Percentiles rank a stretch among this genome's conserved stretches.
Conservation (phyloP, 2,113 vertebrate genomes). For the Noturus placidus region DNA sequence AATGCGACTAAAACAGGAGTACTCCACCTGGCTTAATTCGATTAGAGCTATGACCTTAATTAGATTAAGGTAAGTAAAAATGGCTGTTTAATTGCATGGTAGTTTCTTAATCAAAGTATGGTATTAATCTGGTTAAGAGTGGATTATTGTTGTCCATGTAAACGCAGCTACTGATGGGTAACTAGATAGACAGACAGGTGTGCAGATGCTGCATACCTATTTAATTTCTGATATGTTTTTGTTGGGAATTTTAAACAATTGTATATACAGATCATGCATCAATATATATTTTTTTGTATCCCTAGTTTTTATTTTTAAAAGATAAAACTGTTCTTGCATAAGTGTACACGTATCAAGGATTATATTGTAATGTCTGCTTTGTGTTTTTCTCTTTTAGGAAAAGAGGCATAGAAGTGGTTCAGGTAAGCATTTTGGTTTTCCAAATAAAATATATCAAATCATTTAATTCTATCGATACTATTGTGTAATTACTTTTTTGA, state of each 20-base stretch:
- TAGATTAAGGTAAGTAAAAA: too few relatives aligned
- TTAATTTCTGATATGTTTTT: not conserved
- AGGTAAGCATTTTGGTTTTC: slow-evolving; percentile 77
- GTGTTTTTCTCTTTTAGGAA: slow-evolving; percentile 79
- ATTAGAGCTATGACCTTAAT: too few relatives aligned
- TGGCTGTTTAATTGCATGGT: too few relatives aligned
- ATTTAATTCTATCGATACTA: not conserved
- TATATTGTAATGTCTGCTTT: slow-evolving; percentile 40
- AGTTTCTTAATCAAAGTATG: too few relatives aligned
- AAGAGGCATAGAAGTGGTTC: slow-evolving; percentile 94
- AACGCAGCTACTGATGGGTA: not conserved
- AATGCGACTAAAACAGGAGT: too few relatives aligned
- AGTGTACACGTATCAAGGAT: not conserved
- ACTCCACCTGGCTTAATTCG: too few relatives aligned
- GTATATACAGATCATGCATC: not conserved
- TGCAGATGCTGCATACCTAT: not conserved
- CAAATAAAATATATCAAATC: not conserved
- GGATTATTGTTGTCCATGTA: too few relatives aligned
- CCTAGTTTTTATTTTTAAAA: not conserved
- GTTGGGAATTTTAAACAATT: not conserved
- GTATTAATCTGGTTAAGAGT: too few relatives aligned
- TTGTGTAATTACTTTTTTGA: not conserved
- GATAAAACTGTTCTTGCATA: not conserved
- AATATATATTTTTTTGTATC: not conserved
- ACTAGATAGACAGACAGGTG: not conserved